Evolutionary conservation across 1,140 invertebrate species (phyloP).

Genomic region (Hylaeus anthracinus): DNA sequence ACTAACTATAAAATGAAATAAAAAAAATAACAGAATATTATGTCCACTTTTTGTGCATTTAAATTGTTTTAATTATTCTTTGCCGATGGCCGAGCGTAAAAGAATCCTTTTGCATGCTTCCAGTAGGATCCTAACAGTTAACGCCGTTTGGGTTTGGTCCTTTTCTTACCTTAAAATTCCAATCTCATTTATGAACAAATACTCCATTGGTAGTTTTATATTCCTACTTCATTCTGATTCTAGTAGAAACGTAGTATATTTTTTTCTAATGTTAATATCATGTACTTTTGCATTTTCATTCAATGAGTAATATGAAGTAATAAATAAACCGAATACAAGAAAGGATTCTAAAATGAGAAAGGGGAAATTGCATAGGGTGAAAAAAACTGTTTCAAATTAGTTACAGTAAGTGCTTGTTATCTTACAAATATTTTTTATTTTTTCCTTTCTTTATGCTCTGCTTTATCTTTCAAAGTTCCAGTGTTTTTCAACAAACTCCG

Average conservation of each 20-base stretch:
- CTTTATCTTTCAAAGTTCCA: constrained; percentile 19
- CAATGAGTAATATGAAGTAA: background rate
- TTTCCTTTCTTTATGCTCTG: constrained; percentile 18
- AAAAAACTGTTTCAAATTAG: constrained; percentile 9
- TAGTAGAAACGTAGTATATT: background rate
- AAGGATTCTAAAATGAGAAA: constrained; percentile 8
- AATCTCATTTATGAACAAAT: constrained; percentile 45
- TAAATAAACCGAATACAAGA: constrained; percentile 3
- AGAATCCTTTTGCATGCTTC: constrained; percentile 74
- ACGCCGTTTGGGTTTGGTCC: constrained; percentile 64
- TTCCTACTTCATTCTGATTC: constrained; percentile 34
- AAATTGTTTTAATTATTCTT: constrained; percentile 12
- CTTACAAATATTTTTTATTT: background rate
- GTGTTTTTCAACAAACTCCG: constrained; percentile 1
- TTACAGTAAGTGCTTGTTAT: background rate
- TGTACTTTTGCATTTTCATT: background rate
- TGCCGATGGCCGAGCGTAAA: constrained; percentile 74
- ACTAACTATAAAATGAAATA: constrained; percentile 22
- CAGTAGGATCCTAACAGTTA: constrained; percentile 74
- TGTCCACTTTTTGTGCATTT: background rate
- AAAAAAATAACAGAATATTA: constrained; percentile 13
- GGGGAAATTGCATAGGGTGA: constrained; percentile 5
- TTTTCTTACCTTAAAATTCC: constrained; percentile 46
- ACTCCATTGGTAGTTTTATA: constrained; percentile 30
- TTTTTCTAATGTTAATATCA: background rate